Evolutionary conservation across 2,888 invertebrate species (phyloP), one percentile per base, ranked within the genome.

Genomic region (Idaea aversata): DNA sequence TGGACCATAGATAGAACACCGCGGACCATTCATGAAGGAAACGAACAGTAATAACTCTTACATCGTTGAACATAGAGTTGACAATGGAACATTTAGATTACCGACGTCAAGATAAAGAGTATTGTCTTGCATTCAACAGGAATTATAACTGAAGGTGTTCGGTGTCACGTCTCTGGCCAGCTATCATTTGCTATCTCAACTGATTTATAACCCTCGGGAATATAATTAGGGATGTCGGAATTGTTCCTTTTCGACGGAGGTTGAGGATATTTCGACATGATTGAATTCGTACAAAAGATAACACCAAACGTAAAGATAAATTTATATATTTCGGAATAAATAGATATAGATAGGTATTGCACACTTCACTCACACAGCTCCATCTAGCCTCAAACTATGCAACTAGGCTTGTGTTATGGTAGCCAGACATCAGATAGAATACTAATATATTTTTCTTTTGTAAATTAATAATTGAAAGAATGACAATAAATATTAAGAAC

Each of bases 161-260:
- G 38, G 34, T 65, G 67, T 67, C 67, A 67, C 67, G 67, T 67
- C 67, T 65, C 47, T 7, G 35, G 47, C 4, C 62, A 62, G 64
- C 61, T 63, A 64, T 64, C 65, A 61, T 61, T 58, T 65, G 64
- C 16, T 60, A 64, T 34, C 64, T 63, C 60, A 38, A 59, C 62
- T 61, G 65, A 65, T 68, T 68, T 68, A 68, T 68, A 34, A 60
- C 57, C 6, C 15, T 5, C 59, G 25, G 61, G 60, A 4, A 59
- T 65, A 62, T 66, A 66, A 63, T 66, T 66, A 66, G 59, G 10
- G 38, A n/a, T 47, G 35, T 34, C 67, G 5, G 16, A 62, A 47
- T 47, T 47, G 47, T 47, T 7, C 10, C 47, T 63, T 57, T 57
- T 15, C 5, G 57, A 13, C 25, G 34, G 34, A 64, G 34, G 61